Percentiles rank a stretch among this genome's conserved stretches.
phyloP scores from a whole-genome alignment of 2,113 vertebrate species.

The Pica pica region DNA sequence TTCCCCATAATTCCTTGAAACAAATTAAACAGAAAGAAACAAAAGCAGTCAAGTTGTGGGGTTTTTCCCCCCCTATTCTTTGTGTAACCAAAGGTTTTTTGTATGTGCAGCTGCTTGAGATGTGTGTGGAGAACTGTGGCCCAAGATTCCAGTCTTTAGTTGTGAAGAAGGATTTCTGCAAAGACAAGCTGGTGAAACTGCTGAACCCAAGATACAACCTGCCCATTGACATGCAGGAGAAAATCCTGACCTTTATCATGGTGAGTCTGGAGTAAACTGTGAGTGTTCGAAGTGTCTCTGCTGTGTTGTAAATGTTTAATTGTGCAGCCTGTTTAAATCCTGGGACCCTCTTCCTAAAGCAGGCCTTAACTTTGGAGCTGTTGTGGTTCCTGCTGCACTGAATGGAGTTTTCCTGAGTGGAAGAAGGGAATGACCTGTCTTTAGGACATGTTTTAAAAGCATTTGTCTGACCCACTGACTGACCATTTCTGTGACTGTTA shows the following conservation, averaged over 20 bases:
- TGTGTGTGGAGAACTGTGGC: constrained; percentile 78
- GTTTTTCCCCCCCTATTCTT: accelerated
- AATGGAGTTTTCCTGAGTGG: neutral
- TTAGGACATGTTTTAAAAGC: neutral
- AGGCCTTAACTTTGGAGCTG: neutral
- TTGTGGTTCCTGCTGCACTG: neutral
- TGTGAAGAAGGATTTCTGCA: constrained; percentile 80
- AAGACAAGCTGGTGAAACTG: constrained; percentile 74
- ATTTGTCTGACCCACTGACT: neutral
- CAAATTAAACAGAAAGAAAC: neutral
- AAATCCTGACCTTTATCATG: constrained; percentile 76
- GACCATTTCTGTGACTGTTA: neutral
- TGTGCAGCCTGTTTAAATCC: neutral
- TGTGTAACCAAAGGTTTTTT: neutral
- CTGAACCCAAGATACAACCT: constrained; percentile 76
- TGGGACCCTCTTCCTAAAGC: neutral
- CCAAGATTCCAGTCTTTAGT: constrained; percentile 74
- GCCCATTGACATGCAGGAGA: constrained; percentile 73
- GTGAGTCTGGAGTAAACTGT: constrained; percentile 48
- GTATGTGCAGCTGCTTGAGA: constrained; percentile 73
- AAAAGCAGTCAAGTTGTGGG: neutral
- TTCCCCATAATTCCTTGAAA: neutral
- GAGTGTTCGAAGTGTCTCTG: neutral
- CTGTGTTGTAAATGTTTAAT: neutral
- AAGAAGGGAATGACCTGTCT: neutral